Percentiles rank a stretch among this genome's conserved stretches.
Evolutionary conservation across 2,797 vertebrate genomes (phyloP).

Genomic region (Sebastes kiyomatsui): DNA sequence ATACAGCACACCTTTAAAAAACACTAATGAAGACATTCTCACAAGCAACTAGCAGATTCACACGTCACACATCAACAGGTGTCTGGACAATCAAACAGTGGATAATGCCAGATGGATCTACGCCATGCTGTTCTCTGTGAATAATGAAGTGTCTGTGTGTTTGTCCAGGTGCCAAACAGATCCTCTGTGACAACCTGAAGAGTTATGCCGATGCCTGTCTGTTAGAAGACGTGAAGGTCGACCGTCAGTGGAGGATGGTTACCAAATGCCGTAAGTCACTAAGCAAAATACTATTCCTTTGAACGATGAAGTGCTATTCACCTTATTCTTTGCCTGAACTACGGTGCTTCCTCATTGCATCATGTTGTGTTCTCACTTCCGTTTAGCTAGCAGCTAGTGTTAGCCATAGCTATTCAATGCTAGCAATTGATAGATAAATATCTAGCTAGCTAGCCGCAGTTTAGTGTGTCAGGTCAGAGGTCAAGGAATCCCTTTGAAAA

Average conservation of each 20-base stretch:
- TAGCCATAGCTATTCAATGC: too few relatives aligned
- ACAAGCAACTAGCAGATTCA: background rate
- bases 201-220: slow-evolving; percentile 28
- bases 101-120: background rate
- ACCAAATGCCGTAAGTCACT: slow-evolving; percentile 33
- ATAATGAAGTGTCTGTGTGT: background rate
- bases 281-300: background rate
- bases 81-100: too few relatives aligned
- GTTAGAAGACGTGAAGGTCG: background rate
- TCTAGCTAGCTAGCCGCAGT: too few relatives aligned
- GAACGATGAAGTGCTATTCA: background rate
- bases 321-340: too few relatives aligned
- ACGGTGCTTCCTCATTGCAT: too few relatives aligned
- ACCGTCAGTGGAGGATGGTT: slow-evolving; percentile 13
- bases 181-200: slow-evolving; percentile 42
- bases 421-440: too few relatives aligned
- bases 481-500: too few relatives aligned
- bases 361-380: too few relatives aligned
- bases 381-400: too few relatives aligned
- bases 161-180: slow-evolving; percentile 12
- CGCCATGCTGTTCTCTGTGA: background rate
- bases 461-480: too few relatives aligned
- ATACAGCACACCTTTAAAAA: background rate
- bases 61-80: too few relatives aligned
- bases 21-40: background rate